Base-by-base conservation (phyloP, 2,797 vertebrate genomes). In the Astyanax mexicanus region DNA sequence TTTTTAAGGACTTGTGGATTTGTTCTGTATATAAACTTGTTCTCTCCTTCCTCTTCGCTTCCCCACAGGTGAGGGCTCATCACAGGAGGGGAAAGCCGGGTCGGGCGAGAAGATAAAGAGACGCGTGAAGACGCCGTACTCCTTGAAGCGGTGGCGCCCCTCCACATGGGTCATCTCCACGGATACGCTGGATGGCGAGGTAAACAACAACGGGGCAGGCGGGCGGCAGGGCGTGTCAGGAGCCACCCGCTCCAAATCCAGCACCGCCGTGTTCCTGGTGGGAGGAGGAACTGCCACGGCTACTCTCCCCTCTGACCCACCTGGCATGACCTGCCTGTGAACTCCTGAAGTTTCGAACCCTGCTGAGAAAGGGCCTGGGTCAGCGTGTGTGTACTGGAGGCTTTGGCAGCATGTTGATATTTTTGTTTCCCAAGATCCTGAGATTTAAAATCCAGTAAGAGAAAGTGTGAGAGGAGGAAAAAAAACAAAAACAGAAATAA, bases 71-170 rank as follows among this genome's bases (percentile, higher is more conserved):
- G 94, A 95, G 67, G 90, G 88, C 40, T 86, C 87, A 17, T 91
- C 78, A 62, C 70, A 90, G 68, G 96, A 96, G 10, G 87, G 89
- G 4, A 93, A 91, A 74, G 93, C 93, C 0, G 93, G 92, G 78
- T 95, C 96, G 45, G 96, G 94, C 65, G 96, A 98, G 70, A 98
- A 98, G 87, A 99, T 99, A 64, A 98, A 97, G 89, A 96, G 94
- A 15, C 95, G 97, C 0, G 95, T 99, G 85, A 98, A 99, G 89
- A 99, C 97, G 0, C 97, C 97, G 0, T 98, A 98, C 89, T 97
- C 96, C 0, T 91, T 99, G 12, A 98, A 98, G 85, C 94, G 96
- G 73, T 97, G 96, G 95, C 96, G 96, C 17, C 96, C 97, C 0
- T 95, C 96, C 0, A 96, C 97, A 0, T 98, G 95, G 96, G 96